Conservation (phyloP, 2,797 vertebrate species). For the Psittacula derbiana region DNA sequence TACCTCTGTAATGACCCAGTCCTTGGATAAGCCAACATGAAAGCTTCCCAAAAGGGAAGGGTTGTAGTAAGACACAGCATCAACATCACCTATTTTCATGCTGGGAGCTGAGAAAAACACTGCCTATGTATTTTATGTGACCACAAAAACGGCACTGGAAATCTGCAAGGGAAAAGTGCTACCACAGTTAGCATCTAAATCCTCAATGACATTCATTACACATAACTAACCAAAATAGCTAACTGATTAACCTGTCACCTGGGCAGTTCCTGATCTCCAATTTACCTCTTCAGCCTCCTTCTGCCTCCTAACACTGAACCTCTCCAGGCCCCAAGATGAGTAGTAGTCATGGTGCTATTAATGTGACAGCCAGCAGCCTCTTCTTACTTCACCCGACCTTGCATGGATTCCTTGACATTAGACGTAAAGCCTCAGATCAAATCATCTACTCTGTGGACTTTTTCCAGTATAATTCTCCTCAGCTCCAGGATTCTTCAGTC, state of each 20-base stretch:
- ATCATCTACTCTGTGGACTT: not conserved
- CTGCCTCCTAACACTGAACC: not conserved
- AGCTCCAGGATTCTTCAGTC: not conserved
- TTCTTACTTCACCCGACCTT: not conserved
- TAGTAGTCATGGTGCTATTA: not conserved
- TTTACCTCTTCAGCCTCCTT: not conserved
- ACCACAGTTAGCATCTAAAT: not conserved
- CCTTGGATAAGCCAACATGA: not conserved
- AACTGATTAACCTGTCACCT: not conserved
- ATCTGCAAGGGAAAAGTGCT: not conserved
- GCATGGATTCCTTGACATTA: not conserved
- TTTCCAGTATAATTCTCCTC: not conserved
- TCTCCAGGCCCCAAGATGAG: not conserved
- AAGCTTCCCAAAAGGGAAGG: not conserved
- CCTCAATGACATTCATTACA: not conserved
- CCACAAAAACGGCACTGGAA: not conserved
- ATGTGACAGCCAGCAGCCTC: not conserved
- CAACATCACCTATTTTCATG: not conserved
- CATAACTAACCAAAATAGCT: not conserved
- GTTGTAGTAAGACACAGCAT: not conserved
- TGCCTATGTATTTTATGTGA: not conserved
- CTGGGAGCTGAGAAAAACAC: not conserved
- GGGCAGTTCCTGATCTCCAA: not conserved
- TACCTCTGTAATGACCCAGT: not conserved
- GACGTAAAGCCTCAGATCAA: not conserved